Evolutionary conservation across 1,140 invertebrate genomes (phyloP), one percentile per base, ranked within the genome.

Genomic region (Luehdorfia chinensis): DNA sequence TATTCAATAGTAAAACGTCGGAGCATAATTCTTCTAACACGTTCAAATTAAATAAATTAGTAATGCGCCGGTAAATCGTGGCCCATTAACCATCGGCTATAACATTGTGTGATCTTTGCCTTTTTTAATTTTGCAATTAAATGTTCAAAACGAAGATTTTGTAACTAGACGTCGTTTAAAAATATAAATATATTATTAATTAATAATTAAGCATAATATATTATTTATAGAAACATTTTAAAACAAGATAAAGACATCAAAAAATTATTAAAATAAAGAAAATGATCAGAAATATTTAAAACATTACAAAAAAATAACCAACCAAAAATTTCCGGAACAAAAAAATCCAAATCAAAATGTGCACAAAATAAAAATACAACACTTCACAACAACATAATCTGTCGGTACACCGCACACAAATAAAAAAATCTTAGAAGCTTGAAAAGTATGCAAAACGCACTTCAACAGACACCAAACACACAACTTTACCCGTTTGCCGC

Each of bases 401-500:
- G 67, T 77, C 57, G 43, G 57, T 56, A 74, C 76, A 83, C 67
- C 64, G 76, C 75, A 83, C 75, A 80, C 52, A 65, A 68, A 66
- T 66, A 69, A 72, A 59, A 75, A 67, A 74, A 71, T 74, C 66
- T 74, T 54, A 68, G 34, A 73, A 78, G 75, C 75, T 71, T 55
- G 56, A 28, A 63, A 69, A 57, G 60, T 75, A 70, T 66, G 58
- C 67, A 56, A 75, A 71, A 81, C 61, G 67, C 77, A 81, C 75
- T 78, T 69, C 66, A 62, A 69, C 63, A 63, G 47, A 67, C 77
- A 84, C 78, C 60, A 76, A 43, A 78, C 77, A 79, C 76, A 75
- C 54, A 78, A 84, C 75, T 81, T 85, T 85, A 83, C 81, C 65
- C 76, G 73, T 76, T 76, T 75, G 71, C 74, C 70, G 70, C 75